Percentiles rank a stretch among this genome's conserved stretches.
phyloP scores from a whole-genome alignment of 2,888 invertebrate genomes.

The Biston betularia region DNA sequence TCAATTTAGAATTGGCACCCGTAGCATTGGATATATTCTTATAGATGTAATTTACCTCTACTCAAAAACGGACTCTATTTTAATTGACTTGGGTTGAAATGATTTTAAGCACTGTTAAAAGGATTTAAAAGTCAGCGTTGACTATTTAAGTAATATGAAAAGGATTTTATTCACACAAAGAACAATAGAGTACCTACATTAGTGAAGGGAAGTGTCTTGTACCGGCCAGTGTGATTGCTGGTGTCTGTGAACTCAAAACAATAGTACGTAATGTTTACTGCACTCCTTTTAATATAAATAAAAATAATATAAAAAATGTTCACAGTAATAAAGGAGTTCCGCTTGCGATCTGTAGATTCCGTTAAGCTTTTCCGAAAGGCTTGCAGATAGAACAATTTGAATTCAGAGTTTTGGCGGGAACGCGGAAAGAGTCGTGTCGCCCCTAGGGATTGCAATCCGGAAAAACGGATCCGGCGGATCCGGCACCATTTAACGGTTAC shows the following conservation, averaged over 20 bases:
- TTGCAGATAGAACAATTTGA: no score
- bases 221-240: constrained; percentile 27
- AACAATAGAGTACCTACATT: constrained; percentile 66
- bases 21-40: constrained; percentile 45
- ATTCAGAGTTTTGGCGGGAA: no score
- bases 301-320: constrained; percentile 1
- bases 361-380: no score
- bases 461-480: no score
- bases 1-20: constrained; percentile 54
- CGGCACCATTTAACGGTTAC: no score
- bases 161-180: constrained; percentile 69
- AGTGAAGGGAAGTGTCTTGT: constrained; percentile 73
- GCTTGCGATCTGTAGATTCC: neutral
- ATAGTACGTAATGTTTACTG: constrained; percentile 8
- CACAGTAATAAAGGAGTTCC: constrained; percentile 4
- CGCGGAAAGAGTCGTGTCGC: no score
- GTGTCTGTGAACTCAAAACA: constrained; percentile 26
- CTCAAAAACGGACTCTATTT: constrained; percentile 6
- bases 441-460: no score
- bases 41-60: constrained; percentile 41
- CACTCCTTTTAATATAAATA: constrained; percentile 11
- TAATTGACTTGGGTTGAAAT: constrained; percentile 6
- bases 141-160: constrained; percentile 64
- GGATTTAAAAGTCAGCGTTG: constrained; percentile 68
- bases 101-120: constrained; percentile 24